Evolutionary conservation across 1,140 invertebrate species (phyloP), one percentile per base, ranked within the genome.

Genomic region (Andrena cerasifolii): DNA sequence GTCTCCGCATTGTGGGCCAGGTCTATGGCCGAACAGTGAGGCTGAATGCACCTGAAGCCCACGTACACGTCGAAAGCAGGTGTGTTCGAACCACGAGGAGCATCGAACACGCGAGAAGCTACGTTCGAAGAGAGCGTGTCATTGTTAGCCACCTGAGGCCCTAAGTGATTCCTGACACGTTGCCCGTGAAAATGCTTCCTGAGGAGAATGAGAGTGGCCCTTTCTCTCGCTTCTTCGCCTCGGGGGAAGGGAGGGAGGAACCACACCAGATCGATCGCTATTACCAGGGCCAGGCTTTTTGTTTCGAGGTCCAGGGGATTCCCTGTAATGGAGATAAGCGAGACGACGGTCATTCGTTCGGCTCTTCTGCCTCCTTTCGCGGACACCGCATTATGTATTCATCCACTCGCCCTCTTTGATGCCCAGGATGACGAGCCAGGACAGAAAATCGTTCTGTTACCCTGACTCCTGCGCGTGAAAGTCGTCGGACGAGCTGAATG

Each of bases 161-260:
- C 80, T 87, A 87, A 87, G 86, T 87, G 86, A 87, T 87, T 87
- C 80, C 85, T 87, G 86, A 87, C 86, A 87, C 83, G 85, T 86
- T 85, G 72, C 65, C 83, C 77, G 83, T 83, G 83, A 85, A 85
- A 85, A 86, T 59, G 76, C 75, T 81, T 73, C 78, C 61, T 71
- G 72, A 83, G 61, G 53, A 73, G 78, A 66, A 67, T 40, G 73
- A 58, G 63, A 31, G 40, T 28, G 33, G 58, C 66, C 16, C 3
- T 54, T n/a, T 31, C 28, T 12, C 2, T 54, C 24, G n/a, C 2
- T 14, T 31, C 8, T 1, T 21, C 5, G n/a, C 21, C 26, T 45
- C 56, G 28, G 58, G 58, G 10, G 53, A 62, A 49, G 49, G 62
- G 59, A 43, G 43, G 45, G 31, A 24, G 65, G 40, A 21, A n/a